Evolutionary conservation across 2,797 vertebrate genomes (phyloP), one percentile per base, ranked within the genome.

Genomic region (Distichodus sexfasciatus): DNA sequence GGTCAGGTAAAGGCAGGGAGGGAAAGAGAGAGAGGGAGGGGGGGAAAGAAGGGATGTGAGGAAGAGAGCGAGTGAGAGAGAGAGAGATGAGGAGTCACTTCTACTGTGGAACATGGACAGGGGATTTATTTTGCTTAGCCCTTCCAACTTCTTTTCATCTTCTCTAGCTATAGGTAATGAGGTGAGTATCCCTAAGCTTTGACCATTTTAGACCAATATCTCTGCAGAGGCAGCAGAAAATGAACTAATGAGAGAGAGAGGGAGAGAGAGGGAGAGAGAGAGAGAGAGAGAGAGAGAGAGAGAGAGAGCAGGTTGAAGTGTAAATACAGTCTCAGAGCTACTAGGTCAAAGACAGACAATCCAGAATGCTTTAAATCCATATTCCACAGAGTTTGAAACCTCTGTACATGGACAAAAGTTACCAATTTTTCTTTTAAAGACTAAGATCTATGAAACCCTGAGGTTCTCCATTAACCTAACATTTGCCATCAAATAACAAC

Each of bases 1-100:
- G 89, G 90, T 92, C 90, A 91, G 82, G 84, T 74, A 59, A 19
- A 53, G 53, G 41, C 28, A 21, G n/a, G 63, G 55, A 48, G 19
- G 38, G 31, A 67, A 29, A 65, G 66, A 66, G 81, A 81, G 81
- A n/a, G 48, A 31, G 48, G 12, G 24, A 53, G 9, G 7, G 21
- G 29, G 35, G 2, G 23, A 21, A 15, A 14, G 29, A 17, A 33
- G 28, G 7, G 48, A 24, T 29, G 48, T 12, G 24, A 50, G n/a
- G n/a, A n/a, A n/a, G n/a, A n/a, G n/a, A n/a, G n/a, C n/a, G n/a
- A n/a, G n/a, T n/a, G n/a, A n/a, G n/a, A n/a, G n/a, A n/a, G n/a
- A n/a, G n/a, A n/a, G n/a, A n/a, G n/a, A n/a, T n/a, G n/a, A n/a
- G n/a, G n/a, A n/a, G n/a, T n/a, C n/a, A n/a, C n/a, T n/a, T n/a